Conservation (phyloP, 2,888 invertebrate species). For the Brenthis ino region DNA sequence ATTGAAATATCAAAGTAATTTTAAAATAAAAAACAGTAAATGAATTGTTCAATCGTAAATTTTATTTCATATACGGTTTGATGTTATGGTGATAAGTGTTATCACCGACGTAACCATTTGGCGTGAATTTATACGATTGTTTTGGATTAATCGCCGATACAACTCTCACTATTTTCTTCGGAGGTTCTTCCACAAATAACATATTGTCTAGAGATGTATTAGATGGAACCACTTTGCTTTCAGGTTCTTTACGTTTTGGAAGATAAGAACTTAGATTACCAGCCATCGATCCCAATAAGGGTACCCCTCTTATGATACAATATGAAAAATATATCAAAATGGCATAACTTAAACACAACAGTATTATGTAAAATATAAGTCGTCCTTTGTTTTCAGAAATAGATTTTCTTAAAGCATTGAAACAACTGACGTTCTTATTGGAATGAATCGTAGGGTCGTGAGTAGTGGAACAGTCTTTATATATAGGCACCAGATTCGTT, state of each 20-base stretch:
- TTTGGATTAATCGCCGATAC: conserved; percentile 67
- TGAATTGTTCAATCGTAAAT: background rate
- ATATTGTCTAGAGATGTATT: conserved; percentile 56
- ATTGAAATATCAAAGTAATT: too few species aligned
- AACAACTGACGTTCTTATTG: conserved; percentile 59
- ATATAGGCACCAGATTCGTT: conserved; percentile 53
- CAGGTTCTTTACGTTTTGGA: conserved; percentile 42
- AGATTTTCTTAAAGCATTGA: conserved; percentile 52
- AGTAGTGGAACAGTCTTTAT: conserved; percentile 53
- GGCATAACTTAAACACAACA: conserved; percentile 50
- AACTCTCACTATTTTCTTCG: conserved; percentile 63
- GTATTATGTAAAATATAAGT: conserved; percentile 56
- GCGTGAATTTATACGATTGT: conserved; percentile 60
- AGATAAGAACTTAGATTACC: conserved; percentile 47
- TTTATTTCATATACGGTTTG: conserved; percentile 45
- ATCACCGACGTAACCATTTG: conserved; percentile 42
- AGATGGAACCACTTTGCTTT: conserved; percentile 43
- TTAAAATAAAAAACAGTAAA: background rate
- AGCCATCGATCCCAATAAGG: conserved; percentile 53
- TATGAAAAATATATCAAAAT: conserved; percentile 61
- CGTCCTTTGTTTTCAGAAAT: conserved; percentile 56
- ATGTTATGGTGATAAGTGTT: conserved; percentile 42
- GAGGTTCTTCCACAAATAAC: conserved; percentile 61
- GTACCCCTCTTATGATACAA: conserved; percentile 63
- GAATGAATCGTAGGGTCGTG: conserved; percentile 42